Evolutionary conservation across 1,140 invertebrate species (phyloP).

Genomic region (Saccostrea cuccullata): DNA sequence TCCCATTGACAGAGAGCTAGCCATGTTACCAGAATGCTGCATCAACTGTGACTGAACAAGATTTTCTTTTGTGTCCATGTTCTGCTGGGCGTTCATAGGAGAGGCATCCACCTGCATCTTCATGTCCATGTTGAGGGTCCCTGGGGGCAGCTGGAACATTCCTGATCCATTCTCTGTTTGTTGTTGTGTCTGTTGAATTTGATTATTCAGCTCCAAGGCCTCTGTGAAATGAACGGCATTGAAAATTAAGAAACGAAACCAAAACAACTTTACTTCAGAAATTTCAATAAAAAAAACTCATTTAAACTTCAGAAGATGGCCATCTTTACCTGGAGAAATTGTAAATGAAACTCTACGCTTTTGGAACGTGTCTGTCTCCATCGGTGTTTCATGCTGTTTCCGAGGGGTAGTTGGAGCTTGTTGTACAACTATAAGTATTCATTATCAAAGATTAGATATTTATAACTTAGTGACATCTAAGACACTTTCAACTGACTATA

Average conservation of each 20-base stretch:
- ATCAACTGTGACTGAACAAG: background rate
- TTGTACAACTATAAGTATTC: slow-evolving; percentile 37
- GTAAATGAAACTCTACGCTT: slow-evolving; percentile 38
- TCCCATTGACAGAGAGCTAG: background rate
- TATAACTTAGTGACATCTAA: background rate
- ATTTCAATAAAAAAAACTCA: too few species aligned
- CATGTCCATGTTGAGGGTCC: slow-evolving; percentile 41
- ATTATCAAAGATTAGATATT: background rate
- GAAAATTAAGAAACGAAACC: background rate
- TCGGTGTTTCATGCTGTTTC: slow-evolving; percentile 55
- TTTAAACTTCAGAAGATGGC: too few species aligned
- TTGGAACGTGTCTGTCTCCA: slow-evolving; percentile 56
- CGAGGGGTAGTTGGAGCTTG: background rate
- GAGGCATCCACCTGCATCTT: slow-evolving; percentile 44
- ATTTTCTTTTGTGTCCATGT: slow-evolving; percentile 23
- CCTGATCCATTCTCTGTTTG: slow-evolving; percentile 41
- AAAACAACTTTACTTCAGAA: too few species aligned
- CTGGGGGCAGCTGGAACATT: slow-evolving; percentile 62
- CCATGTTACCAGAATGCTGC: background rate
- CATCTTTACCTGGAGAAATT: slow-evolving; percentile 53
- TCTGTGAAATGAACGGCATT: slow-evolving; percentile 36
- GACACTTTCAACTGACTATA: slow-evolving; percentile 20
- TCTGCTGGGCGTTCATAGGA: slow-evolving; percentile 1
- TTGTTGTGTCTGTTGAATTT: slow-evolving; percentile 58
- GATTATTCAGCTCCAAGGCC: slow-evolving; percentile 60